phyloP scores from a whole-genome alignment of 64 coral and sea anemone genomes.

The Trachythela sp. region DNA sequence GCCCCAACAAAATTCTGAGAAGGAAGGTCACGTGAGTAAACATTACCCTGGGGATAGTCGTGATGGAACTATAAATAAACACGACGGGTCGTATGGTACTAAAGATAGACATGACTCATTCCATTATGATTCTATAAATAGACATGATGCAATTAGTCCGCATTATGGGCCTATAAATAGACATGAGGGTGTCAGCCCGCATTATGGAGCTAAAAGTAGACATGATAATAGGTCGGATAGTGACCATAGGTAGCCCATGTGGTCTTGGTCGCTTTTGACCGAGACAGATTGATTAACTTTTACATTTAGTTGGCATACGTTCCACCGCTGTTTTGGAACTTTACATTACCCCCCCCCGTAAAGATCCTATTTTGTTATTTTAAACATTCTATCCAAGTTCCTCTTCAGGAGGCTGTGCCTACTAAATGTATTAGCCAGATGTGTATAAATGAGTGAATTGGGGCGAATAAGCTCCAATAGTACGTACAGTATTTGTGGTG shows the following conservation, averaged over 20 bases:
- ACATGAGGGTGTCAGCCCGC: background rate
- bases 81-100: background rate
- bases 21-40: background rate
- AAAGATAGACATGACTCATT: background rate
- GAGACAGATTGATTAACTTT: background rate
- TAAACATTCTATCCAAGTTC: too few species aligned
- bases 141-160: background rate
- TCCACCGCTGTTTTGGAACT: too few species aligned
- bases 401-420: too few species aligned
- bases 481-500: too few species aligned
- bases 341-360: too few species aligned
- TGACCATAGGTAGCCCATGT: conserved; percentile 10
- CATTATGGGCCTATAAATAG: background rate
- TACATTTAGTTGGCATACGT: too few species aligned
- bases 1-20: background rate
- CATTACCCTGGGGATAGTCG: background rate
- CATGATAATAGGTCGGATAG: background rate
- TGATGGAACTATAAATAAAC: background rate
- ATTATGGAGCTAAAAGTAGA: background rate
- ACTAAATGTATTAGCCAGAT: too few species aligned
- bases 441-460: too few species aligned
- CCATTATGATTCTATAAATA: background rate
- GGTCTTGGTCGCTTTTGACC: background rate
- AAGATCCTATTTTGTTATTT: too few species aligned
- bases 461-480: too few species aligned